phyloP scores from a whole-genome alignment of 2,888 invertebrate species.

The Eucriotettix oculatus region DNA sequence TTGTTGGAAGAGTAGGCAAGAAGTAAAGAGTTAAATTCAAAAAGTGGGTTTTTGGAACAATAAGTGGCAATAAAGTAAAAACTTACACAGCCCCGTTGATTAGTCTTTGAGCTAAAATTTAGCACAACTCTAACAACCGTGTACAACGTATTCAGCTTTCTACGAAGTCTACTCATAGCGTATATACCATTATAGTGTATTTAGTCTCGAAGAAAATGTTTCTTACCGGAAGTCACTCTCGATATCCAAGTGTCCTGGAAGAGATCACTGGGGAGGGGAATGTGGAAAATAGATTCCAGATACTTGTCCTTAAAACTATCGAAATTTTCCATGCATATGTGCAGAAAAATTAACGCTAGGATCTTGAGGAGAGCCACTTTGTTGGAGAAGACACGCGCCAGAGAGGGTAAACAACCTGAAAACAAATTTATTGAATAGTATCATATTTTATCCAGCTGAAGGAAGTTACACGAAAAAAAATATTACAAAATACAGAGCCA shows the following conservation, averaged over 20 bases:
- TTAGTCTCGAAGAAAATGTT: too few species aligned
- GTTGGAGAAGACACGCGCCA: constrained; percentile 35
- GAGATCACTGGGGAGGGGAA: constrained; percentile 29
- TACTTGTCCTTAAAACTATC: constrained; percentile 34
- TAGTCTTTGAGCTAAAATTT: too few species aligned
- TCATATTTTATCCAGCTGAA: neutral
- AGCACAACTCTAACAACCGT: too few species aligned
- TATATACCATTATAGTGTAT: too few species aligned
- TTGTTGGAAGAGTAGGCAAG: too few species aligned
- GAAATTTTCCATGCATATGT: constrained; percentile 37
- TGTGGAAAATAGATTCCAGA: constrained; percentile 38
- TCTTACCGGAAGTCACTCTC: constrained; percentile 21
- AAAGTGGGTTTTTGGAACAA: too few species aligned
- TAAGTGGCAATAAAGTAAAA: too few species aligned
- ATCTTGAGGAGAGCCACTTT: constrained; percentile 35
- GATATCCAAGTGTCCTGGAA: constrained; percentile 36
- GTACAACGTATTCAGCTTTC: too few species aligned
- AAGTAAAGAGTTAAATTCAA: too few species aligned
- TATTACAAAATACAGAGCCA: too few species aligned
- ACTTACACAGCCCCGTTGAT: too few species aligned
- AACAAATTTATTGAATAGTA: neutral
- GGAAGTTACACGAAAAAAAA: neutral
- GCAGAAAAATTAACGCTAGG: constrained; percentile 30
- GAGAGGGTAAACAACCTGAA: constrained; percentile 15
- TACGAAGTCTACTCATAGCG: too few species aligned